Evolutionary conservation across 2,888 invertebrate genomes (phyloP).

Genomic region (Caenorhabditis macrosperma): DNA sequence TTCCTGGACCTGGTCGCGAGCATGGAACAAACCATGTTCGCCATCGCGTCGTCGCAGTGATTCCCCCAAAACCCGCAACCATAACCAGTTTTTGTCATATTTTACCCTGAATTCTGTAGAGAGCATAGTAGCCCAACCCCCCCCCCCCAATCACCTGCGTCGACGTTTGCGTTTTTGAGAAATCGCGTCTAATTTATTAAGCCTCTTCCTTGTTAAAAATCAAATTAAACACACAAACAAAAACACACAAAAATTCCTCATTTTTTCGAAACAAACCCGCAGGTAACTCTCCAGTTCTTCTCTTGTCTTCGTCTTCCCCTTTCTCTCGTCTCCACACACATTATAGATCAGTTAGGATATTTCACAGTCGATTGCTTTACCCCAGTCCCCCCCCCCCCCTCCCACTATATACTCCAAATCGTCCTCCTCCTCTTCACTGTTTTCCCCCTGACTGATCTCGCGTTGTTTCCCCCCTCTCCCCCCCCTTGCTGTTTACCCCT

Average conservation of each 20-base stretch:
- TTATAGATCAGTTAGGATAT: conserved; percentile 45
- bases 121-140: conserved; percentile 20
- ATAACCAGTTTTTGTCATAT: conserved; percentile 52
- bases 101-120: conserved; percentile 35
- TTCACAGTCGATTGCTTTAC: neutral
- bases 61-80: conserved; percentile 11
- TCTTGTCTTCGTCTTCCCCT: neutral
- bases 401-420: neutral
- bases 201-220: neutral
- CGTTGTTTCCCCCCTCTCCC: neutral
- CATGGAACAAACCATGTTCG: conserved; percentile 37
- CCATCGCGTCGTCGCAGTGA: neutral
- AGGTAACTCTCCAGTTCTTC: conserved; percentile 12
- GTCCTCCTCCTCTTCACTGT: conserved; percentile 7
- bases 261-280: conserved; percentile 16
- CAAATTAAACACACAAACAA: conserved; percentile 4
- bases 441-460: conserved; percentile 44
- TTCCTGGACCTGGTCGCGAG: conserved; percentile 29
- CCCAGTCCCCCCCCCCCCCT: conserved; percentile 9
- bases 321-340: neutral
- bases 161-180: neutral
- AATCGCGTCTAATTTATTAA: conserved; percentile 9
- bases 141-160: neutral
- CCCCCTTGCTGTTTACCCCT: conserved; percentile 13
- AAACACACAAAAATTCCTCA: conserved; percentile 7